A percentile compares a stretch with the other conserved stretches of the same genome.
These are phyloP conservation scores for Ariopsis seemanni DNA, from an alignment of 2,113 vertebrate genomes.

Conservation along the genomic window DNA sequence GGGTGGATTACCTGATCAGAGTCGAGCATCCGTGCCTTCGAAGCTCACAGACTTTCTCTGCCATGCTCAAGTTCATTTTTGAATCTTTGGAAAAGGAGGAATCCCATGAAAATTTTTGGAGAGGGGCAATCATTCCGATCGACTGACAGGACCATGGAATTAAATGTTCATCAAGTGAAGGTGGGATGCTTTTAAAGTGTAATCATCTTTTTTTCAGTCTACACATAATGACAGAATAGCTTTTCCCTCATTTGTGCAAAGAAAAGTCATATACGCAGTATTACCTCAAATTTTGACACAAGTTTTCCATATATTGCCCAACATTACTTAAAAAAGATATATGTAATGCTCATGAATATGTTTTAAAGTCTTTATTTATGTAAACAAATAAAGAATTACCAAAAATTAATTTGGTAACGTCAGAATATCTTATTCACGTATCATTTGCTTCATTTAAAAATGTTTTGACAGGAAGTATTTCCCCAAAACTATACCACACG, in stretches of 20 bases:
- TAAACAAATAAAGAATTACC: neutral
- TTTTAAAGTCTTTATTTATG: neutral
- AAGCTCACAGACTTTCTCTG: too few species aligned
- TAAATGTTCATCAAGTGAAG: neutral
- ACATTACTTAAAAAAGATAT: neutral
- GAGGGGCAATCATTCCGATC: too few species aligned
- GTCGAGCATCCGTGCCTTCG: too few species aligned
- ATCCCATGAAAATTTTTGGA: too few species aligned
- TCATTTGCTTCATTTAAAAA: neutral
- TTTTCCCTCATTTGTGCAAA: neutral
- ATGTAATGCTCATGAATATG: neutral
- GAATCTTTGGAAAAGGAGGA: too few species aligned
- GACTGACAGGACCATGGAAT: neutral
- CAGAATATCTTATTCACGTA: too few species aligned
- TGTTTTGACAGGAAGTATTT: neutral
- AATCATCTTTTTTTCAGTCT: neutral
- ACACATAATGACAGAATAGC: neutral
- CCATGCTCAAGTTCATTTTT: too few species aligned
- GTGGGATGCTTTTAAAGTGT: neutral
- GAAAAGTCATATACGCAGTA: neutral
- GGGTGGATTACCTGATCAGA: too few species aligned
- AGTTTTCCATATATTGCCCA: neutral
- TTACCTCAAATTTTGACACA: neutral
- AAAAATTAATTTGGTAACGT: neutral
- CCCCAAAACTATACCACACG: neutral